These are phyloP conservation scores for Asarcornis scutulata DNA, from an alignment of 2,113 vertebrate genomes.

Conservation along the genomic window DNA sequence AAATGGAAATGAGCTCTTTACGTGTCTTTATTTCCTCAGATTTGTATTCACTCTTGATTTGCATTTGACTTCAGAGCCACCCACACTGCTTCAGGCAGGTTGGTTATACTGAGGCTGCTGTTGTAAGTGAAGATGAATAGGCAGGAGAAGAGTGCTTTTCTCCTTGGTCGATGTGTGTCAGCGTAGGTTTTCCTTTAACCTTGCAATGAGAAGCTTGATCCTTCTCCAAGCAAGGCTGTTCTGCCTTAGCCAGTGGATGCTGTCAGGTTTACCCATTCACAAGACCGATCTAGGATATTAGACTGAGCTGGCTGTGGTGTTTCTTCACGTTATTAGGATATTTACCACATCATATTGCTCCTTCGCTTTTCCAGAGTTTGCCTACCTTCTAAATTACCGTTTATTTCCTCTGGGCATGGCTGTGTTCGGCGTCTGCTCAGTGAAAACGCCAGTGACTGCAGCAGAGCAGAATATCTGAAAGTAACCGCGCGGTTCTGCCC, in stretches of 20 bases:
- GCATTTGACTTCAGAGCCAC: slow-evolving; percentile 10
- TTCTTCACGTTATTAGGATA: not conserved
- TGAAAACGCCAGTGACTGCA: not conserved
- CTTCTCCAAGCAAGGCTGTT: not conserved
- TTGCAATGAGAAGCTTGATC: not conserved
- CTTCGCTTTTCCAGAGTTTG: not conserved
- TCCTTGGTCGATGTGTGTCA: accelerated
- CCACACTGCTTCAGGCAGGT: not conserved
- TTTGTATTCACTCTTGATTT: not conserved
- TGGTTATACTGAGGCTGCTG: accelerated
- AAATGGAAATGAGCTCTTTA: not conserved
- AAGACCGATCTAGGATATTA: accelerated
- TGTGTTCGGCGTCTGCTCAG: not conserved
- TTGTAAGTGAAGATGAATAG: not conserved
- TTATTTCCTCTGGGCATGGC: accelerated
- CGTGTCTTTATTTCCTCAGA: not conserved
- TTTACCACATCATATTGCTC: not conserved
- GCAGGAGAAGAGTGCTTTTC: not conserved
- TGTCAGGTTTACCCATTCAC: not conserved
- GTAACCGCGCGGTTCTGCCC: accelerated
- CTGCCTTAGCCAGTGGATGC: not conserved
- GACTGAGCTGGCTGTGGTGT: not conserved
- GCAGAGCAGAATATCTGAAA: not conserved
- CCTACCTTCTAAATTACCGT: not conserved
- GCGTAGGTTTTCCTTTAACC: not conserved